Conservation (phyloP, 2,797 vertebrate genomes). For the Chromobotia macracanthus region DNA sequence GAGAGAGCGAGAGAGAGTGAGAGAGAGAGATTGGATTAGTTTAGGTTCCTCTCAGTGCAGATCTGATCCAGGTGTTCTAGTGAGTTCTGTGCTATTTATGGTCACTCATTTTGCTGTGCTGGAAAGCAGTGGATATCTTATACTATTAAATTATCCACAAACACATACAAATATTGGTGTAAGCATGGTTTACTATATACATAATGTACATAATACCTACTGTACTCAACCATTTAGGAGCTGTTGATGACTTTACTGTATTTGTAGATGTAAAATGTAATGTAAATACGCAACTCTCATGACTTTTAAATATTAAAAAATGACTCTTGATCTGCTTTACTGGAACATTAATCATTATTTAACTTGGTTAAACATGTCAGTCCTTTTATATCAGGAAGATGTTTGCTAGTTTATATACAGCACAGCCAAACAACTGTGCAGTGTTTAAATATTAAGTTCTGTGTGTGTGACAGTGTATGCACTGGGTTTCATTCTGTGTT, state of each 20-base stretch:
- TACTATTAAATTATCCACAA: no score
- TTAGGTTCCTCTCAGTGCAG: background rate
- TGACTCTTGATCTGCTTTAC: background rate
- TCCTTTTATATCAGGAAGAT: slow-evolving; percentile 18
- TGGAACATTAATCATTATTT: slow-evolving; percentile 13
- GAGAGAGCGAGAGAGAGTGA: no score
- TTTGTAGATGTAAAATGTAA: no score
- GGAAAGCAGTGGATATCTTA: background rate
- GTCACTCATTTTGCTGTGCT: slow-evolving; percentile 10
- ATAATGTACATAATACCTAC: no score
- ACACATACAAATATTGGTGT: background rate
- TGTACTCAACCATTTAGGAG: background rate
- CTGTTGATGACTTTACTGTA: background rate
- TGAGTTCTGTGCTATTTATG: slow-evolving; percentile 44
- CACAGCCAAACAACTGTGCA: slow-evolving; percentile 38
- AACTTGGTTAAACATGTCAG: slow-evolving; percentile 5
- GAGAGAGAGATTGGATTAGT: no score
- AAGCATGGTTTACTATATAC: background rate
- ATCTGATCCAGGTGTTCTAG: slow-evolving; percentile 48
- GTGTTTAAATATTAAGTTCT: slow-evolving; percentile 51
- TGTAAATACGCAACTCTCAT: background rate
- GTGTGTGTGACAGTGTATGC: slow-evolving; percentile 63
- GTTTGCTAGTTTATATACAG: slow-evolving; percentile 38
- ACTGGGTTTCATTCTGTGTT: slow-evolving; percentile 61
- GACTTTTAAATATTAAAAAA: background rate